Conservation (phyloP, 2,888 invertebrate genomes). For the Glyphotaelius pellucidus region DNA sequence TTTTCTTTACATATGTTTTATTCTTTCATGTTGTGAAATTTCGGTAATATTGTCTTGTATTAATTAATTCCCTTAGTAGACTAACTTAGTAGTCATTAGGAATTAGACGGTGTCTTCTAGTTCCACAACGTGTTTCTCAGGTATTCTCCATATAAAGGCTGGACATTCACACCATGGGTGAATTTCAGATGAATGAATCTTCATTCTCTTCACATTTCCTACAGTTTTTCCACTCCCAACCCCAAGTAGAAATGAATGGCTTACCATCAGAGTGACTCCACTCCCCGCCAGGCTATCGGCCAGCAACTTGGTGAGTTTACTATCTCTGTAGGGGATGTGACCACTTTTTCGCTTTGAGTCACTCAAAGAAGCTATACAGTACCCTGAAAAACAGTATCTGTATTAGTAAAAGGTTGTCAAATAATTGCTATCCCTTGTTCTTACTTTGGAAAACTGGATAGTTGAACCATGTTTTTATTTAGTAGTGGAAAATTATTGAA, state of each 20-base stretch:
- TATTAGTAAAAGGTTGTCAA: not conserved
- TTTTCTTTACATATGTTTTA: no score
- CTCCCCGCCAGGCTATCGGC: conserved; percentile 96
- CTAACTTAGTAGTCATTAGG: not conserved
- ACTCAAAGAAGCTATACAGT: conserved; percentile 95
- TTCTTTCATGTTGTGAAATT: no score
- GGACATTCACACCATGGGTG: not conserved
- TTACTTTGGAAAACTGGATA: not conserved
- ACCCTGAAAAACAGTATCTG: conserved; percentile 79
- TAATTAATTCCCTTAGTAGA: not conserved
- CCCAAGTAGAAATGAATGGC: not conserved
- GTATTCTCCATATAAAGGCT: not conserved
- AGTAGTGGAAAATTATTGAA: no score
- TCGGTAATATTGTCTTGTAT: no score
- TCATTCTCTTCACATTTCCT: not conserved
- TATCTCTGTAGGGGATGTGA: conserved; percentile 96
- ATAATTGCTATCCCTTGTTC: not conserved
- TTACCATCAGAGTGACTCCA: conserved; percentile 95
- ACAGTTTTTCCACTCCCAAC: not conserved
- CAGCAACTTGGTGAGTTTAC: conserved; percentile 93
- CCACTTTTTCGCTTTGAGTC: conserved; percentile 87
- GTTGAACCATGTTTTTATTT: no score
- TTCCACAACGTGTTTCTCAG: not conserved
- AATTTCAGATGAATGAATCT: not conserved
- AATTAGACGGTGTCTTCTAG: not conserved